phyloP scores from a whole-genome alignment of 1,140 invertebrate species.

The Eumaeus atala region DNA sequence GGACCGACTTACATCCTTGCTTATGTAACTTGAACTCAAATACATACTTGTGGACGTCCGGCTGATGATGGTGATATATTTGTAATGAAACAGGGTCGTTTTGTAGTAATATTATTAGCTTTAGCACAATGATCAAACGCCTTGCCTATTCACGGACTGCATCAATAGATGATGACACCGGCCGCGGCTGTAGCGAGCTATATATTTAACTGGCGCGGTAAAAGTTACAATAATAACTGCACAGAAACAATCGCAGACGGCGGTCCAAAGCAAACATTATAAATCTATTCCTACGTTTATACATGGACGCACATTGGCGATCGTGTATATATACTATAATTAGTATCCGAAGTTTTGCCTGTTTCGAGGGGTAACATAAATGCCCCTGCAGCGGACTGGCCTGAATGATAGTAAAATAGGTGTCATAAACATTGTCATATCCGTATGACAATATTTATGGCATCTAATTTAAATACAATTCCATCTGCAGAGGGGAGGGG shows the following conservation, averaged over 20 bases:
- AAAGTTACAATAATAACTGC: background rate
- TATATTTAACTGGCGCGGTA: background rate
- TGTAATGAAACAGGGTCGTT: no score
- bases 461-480: no score
- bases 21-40: no score
- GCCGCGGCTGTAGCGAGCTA: background rate
- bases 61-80: no score
- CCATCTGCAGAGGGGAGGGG: no score
- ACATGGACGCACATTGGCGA: slow-evolving; percentile 26
- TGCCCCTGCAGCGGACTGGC: background rate
- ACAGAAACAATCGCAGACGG: background rate
- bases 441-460: no score
- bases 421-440: no score
- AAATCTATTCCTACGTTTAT: slow-evolving; percentile 44
- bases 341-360: background rate
- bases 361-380: background rate
- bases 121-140: no score
- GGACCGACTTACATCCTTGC: no score
- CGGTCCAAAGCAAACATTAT: slow-evolving; percentile 35
- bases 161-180: background rate
- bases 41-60: no score
- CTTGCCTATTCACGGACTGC: no score
- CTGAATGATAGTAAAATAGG: background rate
- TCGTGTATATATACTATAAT: background rate
- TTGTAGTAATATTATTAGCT: no score